Percentiles rank a stretch among this genome's conserved stretches.
phyloP scores from a whole-genome alignment of 2,113 vertebrate genomes.

The Vulpes lagopus region DNA sequence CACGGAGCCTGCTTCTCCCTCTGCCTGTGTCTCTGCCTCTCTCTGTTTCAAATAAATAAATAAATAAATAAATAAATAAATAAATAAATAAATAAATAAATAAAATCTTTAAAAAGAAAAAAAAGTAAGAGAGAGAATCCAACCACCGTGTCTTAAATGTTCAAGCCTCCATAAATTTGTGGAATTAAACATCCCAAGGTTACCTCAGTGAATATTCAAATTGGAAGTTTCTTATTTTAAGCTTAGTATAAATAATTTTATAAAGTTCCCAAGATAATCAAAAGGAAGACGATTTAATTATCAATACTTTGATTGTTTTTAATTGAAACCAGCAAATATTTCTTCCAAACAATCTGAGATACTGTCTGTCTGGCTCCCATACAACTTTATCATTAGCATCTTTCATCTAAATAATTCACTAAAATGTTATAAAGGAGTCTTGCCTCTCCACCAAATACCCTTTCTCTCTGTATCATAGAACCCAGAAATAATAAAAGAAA shows the following conservation, averaged over 20 bases:
- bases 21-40: too few species aligned
- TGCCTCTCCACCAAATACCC: conserved; percentile 82
- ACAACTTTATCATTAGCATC: conserved; percentile 88
- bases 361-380: conserved; percentile 80
- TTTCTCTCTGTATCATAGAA: conserved; percentile 66
- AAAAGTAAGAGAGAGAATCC: neutral
- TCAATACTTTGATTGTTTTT: conserved; percentile 10
- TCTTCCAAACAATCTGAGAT: conserved; percentile 60
- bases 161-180: neutral
- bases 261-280: conserved; percentile 47
- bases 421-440: conserved; percentile 83
- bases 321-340: conserved; percentile 54
- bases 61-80: too few species aligned
- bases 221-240: conserved; percentile 20
- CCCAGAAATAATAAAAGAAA: conserved; percentile 74
- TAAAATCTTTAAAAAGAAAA: too few species aligned
- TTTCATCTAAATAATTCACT: conserved; percentile 91
- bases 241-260: neutral
- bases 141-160: neutral
- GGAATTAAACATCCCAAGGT: conserved; percentile 16
- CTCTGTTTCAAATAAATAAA: too few species aligned
- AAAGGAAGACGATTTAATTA: conserved; percentile 30
- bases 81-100: too few species aligned
- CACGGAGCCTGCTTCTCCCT: too few species aligned
- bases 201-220: neutral